Conservation (phyloP, 1,140 invertebrate genomes). For the Drosophila pseudoananassae region DNA sequence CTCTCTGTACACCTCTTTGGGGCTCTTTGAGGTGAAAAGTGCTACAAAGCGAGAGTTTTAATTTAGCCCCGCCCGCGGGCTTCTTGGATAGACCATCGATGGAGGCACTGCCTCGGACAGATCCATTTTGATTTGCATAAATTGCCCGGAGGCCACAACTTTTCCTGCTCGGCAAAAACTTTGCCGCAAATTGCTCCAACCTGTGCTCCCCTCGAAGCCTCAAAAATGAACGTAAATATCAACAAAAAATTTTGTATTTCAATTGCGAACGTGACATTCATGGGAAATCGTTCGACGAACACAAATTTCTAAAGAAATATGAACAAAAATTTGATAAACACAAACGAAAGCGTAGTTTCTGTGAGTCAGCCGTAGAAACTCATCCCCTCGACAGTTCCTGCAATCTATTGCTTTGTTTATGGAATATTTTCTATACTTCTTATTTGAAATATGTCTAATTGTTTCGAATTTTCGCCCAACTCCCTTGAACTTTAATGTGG, state of each 20-base stretch:
- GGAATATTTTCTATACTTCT: neutral
- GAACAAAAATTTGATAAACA: constrained; percentile 49
- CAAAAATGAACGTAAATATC: constrained; percentile 23
- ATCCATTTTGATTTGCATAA: constrained; percentile 70
- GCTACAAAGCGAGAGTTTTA: constrained; percentile 65
- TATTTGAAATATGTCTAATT: too few relatives aligned
- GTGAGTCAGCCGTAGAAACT: constrained; percentile 28
- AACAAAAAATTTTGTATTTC: constrained; percentile 35
- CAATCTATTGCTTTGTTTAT: constrained; percentile 2
- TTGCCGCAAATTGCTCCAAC: constrained; percentile 49
- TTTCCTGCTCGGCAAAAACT: constrained; percentile 26
- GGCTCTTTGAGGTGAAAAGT: constrained; percentile 57
- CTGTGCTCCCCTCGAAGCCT: constrained; percentile 18
- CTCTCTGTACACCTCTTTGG: constrained; percentile 22
- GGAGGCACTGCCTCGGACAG: constrained; percentile 37
- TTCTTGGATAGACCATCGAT: constrained; percentile 46
- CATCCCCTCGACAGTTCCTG: constrained; percentile 16
- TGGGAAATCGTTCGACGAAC: constrained; percentile 30
- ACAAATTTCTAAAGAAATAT: constrained; percentile 37
- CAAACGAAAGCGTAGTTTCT: constrained; percentile 62
- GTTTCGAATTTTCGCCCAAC: neutral
- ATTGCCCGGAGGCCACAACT: constrained; percentile 54
- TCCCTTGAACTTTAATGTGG: constrained; percentile 13
- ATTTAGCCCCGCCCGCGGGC: constrained; percentile 59
- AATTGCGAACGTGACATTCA: constrained; percentile 67